Base-by-base conservation (phyloP, 2,797 vertebrate species). In the Sandelia bainsii region DNA sequence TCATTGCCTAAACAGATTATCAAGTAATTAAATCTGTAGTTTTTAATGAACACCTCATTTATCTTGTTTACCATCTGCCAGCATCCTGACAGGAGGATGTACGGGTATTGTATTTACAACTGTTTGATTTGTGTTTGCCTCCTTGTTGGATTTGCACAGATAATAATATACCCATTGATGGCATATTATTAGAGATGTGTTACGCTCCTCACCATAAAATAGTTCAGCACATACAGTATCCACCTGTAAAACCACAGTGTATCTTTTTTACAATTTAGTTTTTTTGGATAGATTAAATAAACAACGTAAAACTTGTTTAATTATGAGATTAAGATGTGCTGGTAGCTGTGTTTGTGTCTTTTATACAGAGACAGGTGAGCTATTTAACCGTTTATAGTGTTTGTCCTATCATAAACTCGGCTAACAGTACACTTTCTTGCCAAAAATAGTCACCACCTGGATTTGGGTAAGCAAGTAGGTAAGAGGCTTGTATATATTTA, bases 111-210 rank as follows among this genome's bases (percentile, higher is more conserved):
- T 44, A 32, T 39, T 53, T 69, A 46, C 14, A n/a, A 54, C 25
- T 62, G 14, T 8, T 60, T 58, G 19, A 20, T 61, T 60, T 44
- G 19, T 53, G 25, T 71, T 34, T 20, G 8, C 51, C 37, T 19
- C 42, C 46, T 63, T 20, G 16, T 34, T 59, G 6, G 12, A 63
- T 68, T 32, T 68, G 16, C 8, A 48, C n/a, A 0, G 4, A 19
- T 20, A 23, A 19, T 16, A 23, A 42, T 42, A 52, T 3, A 46
- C 42, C n/a, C 9, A n/a, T 17, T 34, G n/a, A 46, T 46, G 34
- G n/a, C 7, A 29, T 14, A 12, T 46, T 40, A 58, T 59, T 25
- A 58, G 37, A 20, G 9, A 37, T 44, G 11, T 16, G 8, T 12
- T 11, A 11, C 25, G 25, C 49, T 45, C 0, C 17, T 4, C 11